Percentiles rank a stretch among this genome's conserved stretches.
These are phyloP conservation scores for Lates calcarifer DNA, from an alignment of 2,113 vertebrate species.

Conservation along the genomic window DNA sequence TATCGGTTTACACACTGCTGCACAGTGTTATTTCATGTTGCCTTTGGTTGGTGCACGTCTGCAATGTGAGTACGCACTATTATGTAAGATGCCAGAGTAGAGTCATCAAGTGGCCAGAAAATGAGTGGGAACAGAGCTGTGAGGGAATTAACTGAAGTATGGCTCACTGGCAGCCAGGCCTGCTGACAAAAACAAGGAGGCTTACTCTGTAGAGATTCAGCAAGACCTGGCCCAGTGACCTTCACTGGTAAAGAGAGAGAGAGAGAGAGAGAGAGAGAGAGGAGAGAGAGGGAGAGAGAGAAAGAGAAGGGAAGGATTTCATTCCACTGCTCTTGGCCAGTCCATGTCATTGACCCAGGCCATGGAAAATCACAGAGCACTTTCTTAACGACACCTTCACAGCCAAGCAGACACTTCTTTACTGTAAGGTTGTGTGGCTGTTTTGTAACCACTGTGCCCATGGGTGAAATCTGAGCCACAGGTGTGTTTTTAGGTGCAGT, in stretches of 20 bases:
- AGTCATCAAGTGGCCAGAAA: constrained; percentile 62
- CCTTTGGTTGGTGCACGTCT: constrained; percentile 33
- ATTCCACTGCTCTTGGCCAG: constrained; percentile 70
- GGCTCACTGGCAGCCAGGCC: constrained; percentile 47
- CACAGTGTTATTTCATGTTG: constrained; percentile 40
- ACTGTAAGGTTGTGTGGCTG: constrained; percentile 42
- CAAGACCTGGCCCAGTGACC: constrained; percentile 43
- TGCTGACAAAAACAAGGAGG: constrained; percentile 66
- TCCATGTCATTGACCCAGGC: constrained; percentile 38
- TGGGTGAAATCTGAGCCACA: constrained; percentile 69
- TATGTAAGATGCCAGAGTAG: constrained; percentile 35
- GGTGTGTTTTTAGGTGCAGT: constrained; percentile 70
- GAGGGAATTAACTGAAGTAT: constrained; percentile 55
- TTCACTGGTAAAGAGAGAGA: constrained; percentile 12
- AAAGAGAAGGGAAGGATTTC: constrained; percentile 37
- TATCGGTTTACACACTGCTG: constrained; percentile 21
- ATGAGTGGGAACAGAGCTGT: constrained; percentile 55
- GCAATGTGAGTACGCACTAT: constrained; percentile 26
- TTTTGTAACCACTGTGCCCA: constrained; percentile 41
- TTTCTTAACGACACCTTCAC: constrained; percentile 50
- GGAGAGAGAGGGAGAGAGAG: background rate
- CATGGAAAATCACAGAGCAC: constrained; percentile 66
- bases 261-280: background rate
- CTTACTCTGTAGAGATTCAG: constrained; percentile 52
- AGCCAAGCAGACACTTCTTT: constrained; percentile 35